phyloP scores from a whole-genome alignment of 2,888 invertebrate genomes.

The Odontothrips loti region DNA sequence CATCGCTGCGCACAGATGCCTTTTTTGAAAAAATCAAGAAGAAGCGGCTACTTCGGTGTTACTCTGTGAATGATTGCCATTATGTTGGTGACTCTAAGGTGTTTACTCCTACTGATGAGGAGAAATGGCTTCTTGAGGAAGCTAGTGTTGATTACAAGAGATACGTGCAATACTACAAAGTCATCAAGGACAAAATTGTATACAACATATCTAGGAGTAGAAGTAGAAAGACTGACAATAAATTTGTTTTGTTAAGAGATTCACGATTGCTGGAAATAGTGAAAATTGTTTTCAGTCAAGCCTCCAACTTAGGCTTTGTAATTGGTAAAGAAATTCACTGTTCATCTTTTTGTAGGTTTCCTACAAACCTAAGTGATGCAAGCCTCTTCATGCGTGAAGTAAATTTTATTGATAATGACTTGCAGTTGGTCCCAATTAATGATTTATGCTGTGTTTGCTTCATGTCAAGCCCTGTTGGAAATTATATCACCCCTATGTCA shows the following conservation, averaged over 20 bases:
- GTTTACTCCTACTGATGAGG: background rate
- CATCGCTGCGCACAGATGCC: background rate
- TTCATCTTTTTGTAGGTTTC: background rate
- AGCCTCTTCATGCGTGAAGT: too few species aligned
- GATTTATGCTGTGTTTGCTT: too few species aligned
- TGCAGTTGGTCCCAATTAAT: too few species aligned
- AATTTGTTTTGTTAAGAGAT: background rate
- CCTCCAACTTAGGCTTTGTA: too few species aligned
- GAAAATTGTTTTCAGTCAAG: too few species aligned
- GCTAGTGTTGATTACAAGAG: too few species aligned
- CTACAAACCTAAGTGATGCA: too few species aligned
- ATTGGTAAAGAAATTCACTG: background rate
- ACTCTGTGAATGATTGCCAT: too few species aligned
- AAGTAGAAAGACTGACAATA: background rate
- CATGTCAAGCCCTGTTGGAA: too few species aligned
- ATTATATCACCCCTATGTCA: too few species aligned
- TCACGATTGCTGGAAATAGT: background rate
- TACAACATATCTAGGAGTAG: background rate
- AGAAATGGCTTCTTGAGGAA: background rate
- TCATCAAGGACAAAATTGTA: background rate
- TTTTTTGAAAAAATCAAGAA: background rate
- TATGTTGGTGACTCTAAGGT: background rate
- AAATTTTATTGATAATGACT: too few species aligned
- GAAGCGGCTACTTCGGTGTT: too few species aligned
- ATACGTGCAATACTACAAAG: background rate